Conservation (phyloP, 2,888 invertebrate genomes). For the Diaphora mendica region DNA sequence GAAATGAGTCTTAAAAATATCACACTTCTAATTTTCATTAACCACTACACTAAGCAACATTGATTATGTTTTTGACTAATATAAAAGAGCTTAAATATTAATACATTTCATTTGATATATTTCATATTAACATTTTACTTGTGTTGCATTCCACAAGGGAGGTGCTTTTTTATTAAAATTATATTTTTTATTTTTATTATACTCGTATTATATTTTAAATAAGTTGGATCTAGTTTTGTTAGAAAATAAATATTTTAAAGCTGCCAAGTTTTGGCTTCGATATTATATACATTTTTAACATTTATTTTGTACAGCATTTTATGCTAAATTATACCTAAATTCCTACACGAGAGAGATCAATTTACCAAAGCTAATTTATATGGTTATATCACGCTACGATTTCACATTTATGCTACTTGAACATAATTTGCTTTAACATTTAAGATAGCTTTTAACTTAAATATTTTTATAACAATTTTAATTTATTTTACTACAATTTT, state of each 20-base stretch:
- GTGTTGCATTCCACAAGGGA: constrained; percentile 7
- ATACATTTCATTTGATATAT: neutral
- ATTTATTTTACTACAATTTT: neutral
- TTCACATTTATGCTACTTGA: constrained; percentile 5
- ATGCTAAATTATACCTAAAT: constrained; percentile 12
- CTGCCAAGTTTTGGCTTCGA: neutral
- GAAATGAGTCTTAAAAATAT: neutral
- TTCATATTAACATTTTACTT: neutral
- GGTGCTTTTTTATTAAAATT: neutral
- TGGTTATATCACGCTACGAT: constrained; percentile 5
- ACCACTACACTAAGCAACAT: constrained; percentile 18
- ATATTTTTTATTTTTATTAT: neutral
- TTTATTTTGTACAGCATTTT: constrained; percentile 20
- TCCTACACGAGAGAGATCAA: constrained; percentile 7
- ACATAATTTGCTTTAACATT: neutral
- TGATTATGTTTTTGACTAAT: constrained; percentile 25
- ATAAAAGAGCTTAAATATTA: constrained; percentile 15
- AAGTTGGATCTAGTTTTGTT: neutral
- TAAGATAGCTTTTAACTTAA: neutral
- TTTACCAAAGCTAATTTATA: constrained; percentile 11
- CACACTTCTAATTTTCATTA: constrained; percentile 4
- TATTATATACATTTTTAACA: constrained; percentile 1
- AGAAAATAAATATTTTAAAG: constrained; percentile 8
- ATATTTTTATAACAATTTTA: neutral
- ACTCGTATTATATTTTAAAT: neutral